These are phyloP conservation scores for Sceloporus tristichus DNA, from an alignment of 2,113 vertebrate species.

Conservation along the genomic window DNA sequence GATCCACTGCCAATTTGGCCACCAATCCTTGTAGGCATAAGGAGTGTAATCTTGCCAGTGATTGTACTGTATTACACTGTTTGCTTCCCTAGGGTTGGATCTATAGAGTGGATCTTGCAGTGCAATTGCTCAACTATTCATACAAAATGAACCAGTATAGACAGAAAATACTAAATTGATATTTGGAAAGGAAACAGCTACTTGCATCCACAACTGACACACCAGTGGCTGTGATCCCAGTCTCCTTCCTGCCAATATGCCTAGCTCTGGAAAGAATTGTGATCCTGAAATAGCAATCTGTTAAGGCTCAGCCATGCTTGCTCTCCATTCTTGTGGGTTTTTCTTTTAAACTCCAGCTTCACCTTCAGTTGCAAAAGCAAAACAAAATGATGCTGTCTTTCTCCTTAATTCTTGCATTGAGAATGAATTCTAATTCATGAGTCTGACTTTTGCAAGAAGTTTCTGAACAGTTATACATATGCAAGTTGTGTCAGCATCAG, in stretches of 20 bases:
- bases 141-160: neutral
- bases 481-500: too few relatives aligned
- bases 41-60: neutral
- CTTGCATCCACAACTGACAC: neutral
- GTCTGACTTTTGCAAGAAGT: neutral
- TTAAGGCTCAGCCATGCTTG: constrained; percentile 1
- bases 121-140: neutral
- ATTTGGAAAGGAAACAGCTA: neutral
- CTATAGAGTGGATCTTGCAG: neutral
- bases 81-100: neutral
- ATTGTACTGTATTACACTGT: neutral
- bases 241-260: neutral
- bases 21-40: neutral
- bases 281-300: constrained; percentile 3
- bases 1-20: neutral
- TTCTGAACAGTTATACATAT: neutral
- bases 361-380: neutral
- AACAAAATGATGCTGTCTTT: neutral
- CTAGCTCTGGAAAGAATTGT: neutral
- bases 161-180: constrained; percentile 7
- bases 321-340: constrained; percentile 31
- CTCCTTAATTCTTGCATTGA: neutral
- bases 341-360: constrained; percentile 12
- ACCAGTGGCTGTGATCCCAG: neutral
- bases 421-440: neutral